Evolutionary conservation across 2,113 vertebrate species (phyloP).

Genomic region (Tor tambroides): DNA sequence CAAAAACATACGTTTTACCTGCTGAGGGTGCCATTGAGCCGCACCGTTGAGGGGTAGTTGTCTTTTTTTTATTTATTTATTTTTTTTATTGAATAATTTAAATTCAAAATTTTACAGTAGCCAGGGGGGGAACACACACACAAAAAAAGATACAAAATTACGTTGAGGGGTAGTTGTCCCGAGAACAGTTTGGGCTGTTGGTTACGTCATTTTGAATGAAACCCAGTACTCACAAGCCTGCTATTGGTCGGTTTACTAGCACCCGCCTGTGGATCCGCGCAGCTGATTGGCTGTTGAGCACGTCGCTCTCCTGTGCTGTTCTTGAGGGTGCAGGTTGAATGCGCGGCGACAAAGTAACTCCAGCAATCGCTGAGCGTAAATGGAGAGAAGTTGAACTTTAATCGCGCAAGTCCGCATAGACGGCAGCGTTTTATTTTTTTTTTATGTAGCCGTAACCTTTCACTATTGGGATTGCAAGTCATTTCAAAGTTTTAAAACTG

Average conservation of each 20-base stretch:
- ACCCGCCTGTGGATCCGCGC: not conserved
- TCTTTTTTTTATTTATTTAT: too few species aligned
- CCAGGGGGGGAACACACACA: too few species aligned
- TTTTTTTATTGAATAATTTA: too few species aligned
- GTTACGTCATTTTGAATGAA: constrained; percentile 47
- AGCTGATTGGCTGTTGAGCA: constrained; percentile 55
- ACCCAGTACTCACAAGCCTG: not conserved
- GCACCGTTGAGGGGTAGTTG: not conserved
- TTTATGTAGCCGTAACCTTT: not conserved
- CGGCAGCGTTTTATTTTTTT: constrained; percentile 3
- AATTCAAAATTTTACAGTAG: too few species aligned
- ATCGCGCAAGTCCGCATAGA: not conserved
- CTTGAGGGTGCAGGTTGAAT: constrained; percentile 60
- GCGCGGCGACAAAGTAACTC: constrained; percentile 57
- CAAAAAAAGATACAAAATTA: too few species aligned
- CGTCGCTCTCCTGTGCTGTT: constrained; percentile 40
- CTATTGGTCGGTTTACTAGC: constrained; percentile 50
- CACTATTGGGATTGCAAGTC: not conserved
- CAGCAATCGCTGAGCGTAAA: constrained; percentile 30
- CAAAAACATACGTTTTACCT: not conserved
- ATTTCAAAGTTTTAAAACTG: not conserved
- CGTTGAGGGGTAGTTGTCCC: too few species aligned
- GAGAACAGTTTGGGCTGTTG: not conserved
- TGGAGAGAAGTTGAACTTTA: constrained; percentile 38
- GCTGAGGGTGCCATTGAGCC: constrained; percentile 47